Evolutionary conservation across 2,888 invertebrate species (phyloP), one percentile per base, ranked within the genome.

Genomic region (Corbicula japonica): DNA sequence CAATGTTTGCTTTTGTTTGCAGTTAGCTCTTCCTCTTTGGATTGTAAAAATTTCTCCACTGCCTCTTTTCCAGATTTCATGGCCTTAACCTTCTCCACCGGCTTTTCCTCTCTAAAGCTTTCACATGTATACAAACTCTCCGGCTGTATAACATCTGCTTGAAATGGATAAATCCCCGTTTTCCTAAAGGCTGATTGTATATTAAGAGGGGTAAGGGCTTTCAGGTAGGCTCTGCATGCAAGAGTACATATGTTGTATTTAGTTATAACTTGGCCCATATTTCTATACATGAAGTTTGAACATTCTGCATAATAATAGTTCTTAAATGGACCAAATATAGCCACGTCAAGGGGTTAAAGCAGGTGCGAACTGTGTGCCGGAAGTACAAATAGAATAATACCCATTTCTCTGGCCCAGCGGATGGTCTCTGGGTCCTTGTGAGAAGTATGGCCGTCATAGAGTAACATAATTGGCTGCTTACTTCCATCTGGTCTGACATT

Each of bases 251-350:
- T 65, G 2, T 77, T 35, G 48, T 61, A 65, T 32, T 18, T 66
- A 6, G 77, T 72, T 21, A 73, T 66, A 5, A n/a, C 18, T 15
- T 46, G 60, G 10, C 75, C 75, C 34, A 73, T 62, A 34, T 80
- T 30, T n/a, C 18, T 21, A 0, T 18, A 21, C 70, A 80, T 48
- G 21, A 48, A 80, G 6, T 10, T 0, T 0, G 70, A 21, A 35
- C 74, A 62, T 54, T 74, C 68, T 15, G 32, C 12, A 48, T 80
- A 70, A 32, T 80, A 80, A 46, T 56, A 75, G 10, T 12, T 30
- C n/a, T 80, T 72, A 28, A 76, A 76, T 5, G 76, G 80, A 2
- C 73, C 73, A 54, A 69, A 80, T 15, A 76, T 32, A n/a, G 58
- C 44, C 0, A 62, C 76, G 61, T 81, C 76, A 4, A 77, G 56